These are phyloP conservation scores for Syrmaticus mikado DNA, from an alignment of 2,113 vertebrate genomes.

Conservation along the genomic window DNA sequence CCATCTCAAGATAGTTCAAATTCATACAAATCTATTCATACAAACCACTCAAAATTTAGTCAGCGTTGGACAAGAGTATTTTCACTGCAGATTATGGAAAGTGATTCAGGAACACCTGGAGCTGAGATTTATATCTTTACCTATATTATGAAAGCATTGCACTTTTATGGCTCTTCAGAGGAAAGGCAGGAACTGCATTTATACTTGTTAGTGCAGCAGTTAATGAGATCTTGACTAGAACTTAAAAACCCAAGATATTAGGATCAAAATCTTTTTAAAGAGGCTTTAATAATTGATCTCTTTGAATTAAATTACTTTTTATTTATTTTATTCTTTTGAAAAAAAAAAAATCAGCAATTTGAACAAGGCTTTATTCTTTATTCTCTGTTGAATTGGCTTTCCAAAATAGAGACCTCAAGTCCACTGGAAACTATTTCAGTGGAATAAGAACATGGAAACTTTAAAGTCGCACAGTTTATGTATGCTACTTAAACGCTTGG, in stretches of 20 bases:
- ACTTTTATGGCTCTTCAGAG: slow-evolving; percentile 79
- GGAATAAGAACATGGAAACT: background rate
- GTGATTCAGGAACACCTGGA: slow-evolving; percentile 82
- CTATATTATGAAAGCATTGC: slow-evolving; percentile 75
- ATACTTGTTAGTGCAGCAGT: slow-evolving; percentile 76
- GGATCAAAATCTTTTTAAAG: slow-evolving; percentile 43
- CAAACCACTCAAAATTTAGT: slow-evolving; percentile 44
- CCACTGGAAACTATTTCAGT: background rate
- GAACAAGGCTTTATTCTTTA: background rate
- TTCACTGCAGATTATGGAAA: slow-evolving; percentile 70
- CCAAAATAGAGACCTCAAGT: background rate
- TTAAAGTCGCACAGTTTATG: background rate
- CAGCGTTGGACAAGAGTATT: slow-evolving; percentile 52
- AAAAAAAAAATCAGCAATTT: background rate
- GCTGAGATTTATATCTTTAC: slow-evolving; percentile 76
- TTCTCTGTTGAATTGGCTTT: background rate
- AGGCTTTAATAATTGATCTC: slow-evolving; percentile 34
- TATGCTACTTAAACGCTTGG: background rate
- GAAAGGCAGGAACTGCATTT: slow-evolving; percentile 81
- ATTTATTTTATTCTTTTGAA: background rate
- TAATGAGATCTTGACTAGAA: slow-evolving; percentile 75
- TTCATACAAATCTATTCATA: too few species aligned
- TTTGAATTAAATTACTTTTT: background rate
- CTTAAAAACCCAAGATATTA: slow-evolving; percentile 57
- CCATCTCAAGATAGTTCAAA: slow-evolving; percentile 38